phyloP scores from a whole-genome alignment of 2,888 invertebrate species.

The Chironomus riparius region DNA sequence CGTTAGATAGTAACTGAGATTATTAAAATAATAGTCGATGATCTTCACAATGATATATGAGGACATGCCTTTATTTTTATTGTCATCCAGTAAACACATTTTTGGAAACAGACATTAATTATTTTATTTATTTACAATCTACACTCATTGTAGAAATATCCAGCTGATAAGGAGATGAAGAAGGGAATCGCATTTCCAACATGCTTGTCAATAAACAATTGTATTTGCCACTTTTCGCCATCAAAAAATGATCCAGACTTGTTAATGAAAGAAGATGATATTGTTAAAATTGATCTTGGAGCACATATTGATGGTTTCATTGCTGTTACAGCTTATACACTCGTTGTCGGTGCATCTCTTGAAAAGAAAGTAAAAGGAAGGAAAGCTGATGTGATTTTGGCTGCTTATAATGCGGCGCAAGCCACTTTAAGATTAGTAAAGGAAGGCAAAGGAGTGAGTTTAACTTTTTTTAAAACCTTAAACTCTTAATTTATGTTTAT shows the following conservation, averaged over 20 bases:
- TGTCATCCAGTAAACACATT: not conserved
- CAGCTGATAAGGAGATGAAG: constrained; percentile 95
- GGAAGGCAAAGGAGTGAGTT: constrained; percentile 75
- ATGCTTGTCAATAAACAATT: constrained; percentile 96
- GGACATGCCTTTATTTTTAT: not conserved
- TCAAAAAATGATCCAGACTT: constrained; percentile 85
- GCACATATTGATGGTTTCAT: constrained; percentile 98
- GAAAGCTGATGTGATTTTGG: constrained; percentile 89
- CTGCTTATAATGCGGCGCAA: constrained; percentile 92
- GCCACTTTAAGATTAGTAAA: constrained; percentile 87
- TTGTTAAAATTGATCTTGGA: constrained; percentile 97
- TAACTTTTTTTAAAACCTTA: not conserved
- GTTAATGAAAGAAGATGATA: constrained; percentile 78
- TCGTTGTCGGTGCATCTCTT: constrained; percentile 71
- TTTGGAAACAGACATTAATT: not conserved
- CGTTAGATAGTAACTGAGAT: constrained; percentile 28
- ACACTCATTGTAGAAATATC: constrained; percentile 61
- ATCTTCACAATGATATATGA: constrained; percentile 27
- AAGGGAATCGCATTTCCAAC: constrained; percentile 99
- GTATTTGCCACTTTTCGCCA: constrained; percentile 98
- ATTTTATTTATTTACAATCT: too few species aligned
- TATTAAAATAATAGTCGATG: constrained; percentile 16
- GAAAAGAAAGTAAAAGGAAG: constrained; percentile 73
- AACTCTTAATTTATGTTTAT: constrained; percentile 19
- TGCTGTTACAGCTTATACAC: constrained; percentile 94